Percentiles rank a stretch among this genome's conserved stretches.
Conservation (phyloP, 1,140 invertebrate genomes). For the Ctenoplectra terminalis region DNA sequence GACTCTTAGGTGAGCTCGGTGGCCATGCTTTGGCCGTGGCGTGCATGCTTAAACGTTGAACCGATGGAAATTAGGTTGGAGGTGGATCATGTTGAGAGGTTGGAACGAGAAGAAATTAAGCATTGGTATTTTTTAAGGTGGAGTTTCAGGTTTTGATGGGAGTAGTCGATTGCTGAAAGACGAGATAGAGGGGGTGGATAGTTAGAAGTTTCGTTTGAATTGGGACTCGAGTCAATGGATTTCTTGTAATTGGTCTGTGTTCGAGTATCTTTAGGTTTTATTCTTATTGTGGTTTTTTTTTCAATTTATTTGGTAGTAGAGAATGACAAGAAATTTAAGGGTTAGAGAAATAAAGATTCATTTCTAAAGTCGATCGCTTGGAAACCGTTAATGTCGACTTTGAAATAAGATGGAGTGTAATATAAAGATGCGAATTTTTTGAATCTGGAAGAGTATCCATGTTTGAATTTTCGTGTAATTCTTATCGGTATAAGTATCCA, state of each 20-base stretch:
- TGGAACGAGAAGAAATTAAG: not conserved
- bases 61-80: too few relatives aligned
- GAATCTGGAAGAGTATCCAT: not conserved
- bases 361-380: not conserved
- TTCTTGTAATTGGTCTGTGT: too few relatives aligned
- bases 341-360: too few relatives aligned
- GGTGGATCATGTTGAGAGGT: not conserved
- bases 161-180: not conserved
- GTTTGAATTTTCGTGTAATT: not conserved
- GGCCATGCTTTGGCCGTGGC: slow-evolving; percentile 2
- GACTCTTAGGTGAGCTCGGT: not conserved
- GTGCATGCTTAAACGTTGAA: slow-evolving; percentile 19
- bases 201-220: not conserved
- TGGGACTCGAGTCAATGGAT: too few relatives aligned
- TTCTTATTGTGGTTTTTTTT: too few relatives aligned
- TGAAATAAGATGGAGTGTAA: not conserved
- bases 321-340: too few relatives aligned
- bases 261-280: too few relatives aligned
- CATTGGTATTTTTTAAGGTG: not conserved
- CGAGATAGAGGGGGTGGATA: too few relatives aligned
- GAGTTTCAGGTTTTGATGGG: too few relatives aligned
- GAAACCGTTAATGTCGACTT: not conserved
- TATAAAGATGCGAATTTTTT: not conserved
- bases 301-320: too few relatives aligned
- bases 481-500: not conserved